Evolutionary conservation across 2,888 invertebrate genomes (phyloP), one percentile per base, ranked within the genome.

Genomic region (Drosophila birchii): DNA sequence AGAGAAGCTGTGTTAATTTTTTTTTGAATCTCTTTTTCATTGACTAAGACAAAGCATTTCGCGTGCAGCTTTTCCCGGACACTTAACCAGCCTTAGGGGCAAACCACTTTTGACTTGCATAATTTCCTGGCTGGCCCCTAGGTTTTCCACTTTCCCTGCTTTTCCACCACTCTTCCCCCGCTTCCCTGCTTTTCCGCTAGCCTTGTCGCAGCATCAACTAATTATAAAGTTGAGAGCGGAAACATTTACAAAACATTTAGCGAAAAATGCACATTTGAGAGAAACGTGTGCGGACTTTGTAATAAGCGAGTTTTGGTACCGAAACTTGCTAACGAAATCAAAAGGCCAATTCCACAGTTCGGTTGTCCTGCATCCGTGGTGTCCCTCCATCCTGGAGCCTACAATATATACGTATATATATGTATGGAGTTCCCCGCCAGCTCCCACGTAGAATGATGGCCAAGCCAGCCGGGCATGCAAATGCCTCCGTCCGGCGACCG

Each of bases 161-260:
- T 67, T 74, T 72, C 63, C 39, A 2, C n/a, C n/a, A 8, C 9
- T 39, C 4, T 6, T 36, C 7, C 29, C 51, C 64, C n/a, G n/a
- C 49, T 78, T 80, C 70, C 20, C 75, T n/a, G 20, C 29, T 12
- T 8, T 47, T 39, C 45, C 58, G 64, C 47, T 61, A 53, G 57
- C 56, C 39, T 29, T 54, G 67, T 55, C 23, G 23, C 29, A 74
- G 73, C 69, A 67, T 78, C 80, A 89, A 87, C 89, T 86, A 86
- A 86, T 86, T 86, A 86, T 80, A 86, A 86, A 86, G 89, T 89
- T 89, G 72, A 64, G 66, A 78, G 57, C 88, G 86, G 89, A 86
- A 86, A 89, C 89, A 86, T 86, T 86, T 86, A 89, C 89, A 86
- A 86, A 86, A 86, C 81, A 86, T 89, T 86, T 86, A 87, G 88